Percentiles rank a stretch among this genome's conserved stretches.
phyloP scores from a whole-genome alignment of 2,797 vertebrate species.

The Centropyge bicolor region DNA sequence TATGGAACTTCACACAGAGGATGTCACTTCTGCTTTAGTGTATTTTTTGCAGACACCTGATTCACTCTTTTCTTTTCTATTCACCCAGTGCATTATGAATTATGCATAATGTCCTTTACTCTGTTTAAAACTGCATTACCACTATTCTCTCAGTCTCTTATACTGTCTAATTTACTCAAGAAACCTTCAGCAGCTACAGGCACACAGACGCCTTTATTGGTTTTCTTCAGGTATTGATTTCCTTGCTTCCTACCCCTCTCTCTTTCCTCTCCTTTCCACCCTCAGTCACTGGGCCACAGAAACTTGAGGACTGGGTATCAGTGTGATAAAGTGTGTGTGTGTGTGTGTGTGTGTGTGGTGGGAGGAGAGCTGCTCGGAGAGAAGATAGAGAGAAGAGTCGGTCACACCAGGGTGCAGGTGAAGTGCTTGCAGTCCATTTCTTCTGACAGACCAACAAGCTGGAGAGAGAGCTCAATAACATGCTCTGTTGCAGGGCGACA shows the following conservation, averaged over 20 bases:
- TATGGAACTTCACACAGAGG: background rate
- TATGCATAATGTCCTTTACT: too few species aligned
- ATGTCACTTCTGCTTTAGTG: too few species aligned
- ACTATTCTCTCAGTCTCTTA: background rate
- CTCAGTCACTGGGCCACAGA: conserved; percentile 47
- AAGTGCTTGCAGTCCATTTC: conserved; percentile 69
- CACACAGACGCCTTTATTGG: conserved; percentile 34
- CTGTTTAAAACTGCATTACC: background rate
- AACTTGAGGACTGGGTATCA: conserved; percentile 47
- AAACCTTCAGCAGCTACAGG: conserved; percentile 25
- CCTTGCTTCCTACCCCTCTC: conserved; percentile 26
- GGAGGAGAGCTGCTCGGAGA: conserved; percentile 50
- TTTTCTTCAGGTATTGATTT: conserved; percentile 65
- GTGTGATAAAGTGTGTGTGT: conserved; percentile 52
- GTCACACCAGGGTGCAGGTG: conserved; percentile 72
- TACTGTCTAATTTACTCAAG: conserved; percentile 18
- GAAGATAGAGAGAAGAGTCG: conserved; percentile 62
- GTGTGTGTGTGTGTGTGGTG: conserved; percentile 37
- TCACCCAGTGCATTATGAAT: too few species aligned
- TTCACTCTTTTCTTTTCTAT: too few species aligned
- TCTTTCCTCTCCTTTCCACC: conserved; percentile 31
- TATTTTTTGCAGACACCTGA: too few species aligned
- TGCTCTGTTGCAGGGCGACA: conserved; percentile 62
- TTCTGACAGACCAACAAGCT: conserved; percentile 62
- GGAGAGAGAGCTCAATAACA: conserved; percentile 62